Evolutionary conservation across 2,113 vertebrate genomes (phyloP).

Genomic region (Haplotaxodon microlepis): DNA sequence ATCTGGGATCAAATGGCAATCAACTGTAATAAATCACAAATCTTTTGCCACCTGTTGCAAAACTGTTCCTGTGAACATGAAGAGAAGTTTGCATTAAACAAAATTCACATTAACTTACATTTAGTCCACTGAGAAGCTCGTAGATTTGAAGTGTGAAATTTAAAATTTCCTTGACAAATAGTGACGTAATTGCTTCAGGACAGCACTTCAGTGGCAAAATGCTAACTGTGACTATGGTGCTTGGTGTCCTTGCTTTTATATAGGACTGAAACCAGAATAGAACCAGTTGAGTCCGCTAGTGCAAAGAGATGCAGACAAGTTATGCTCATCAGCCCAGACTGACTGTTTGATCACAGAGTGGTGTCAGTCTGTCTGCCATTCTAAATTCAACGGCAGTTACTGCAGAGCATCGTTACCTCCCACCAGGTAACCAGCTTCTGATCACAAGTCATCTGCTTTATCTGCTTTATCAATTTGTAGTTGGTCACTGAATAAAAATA

Average conservation of each 20-base stretch:
- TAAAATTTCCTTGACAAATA: background rate
- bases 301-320: background rate
- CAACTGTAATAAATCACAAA: background rate
- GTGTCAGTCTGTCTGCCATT: background rate
- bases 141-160: background rate
- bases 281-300: background rate
- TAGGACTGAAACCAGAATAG: background rate
- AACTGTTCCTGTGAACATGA: background rate
- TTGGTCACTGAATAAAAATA: background rate
- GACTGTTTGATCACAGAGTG: background rate
- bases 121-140: background rate
- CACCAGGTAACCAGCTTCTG: background rate
- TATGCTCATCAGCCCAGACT: background rate
- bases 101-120: background rate
- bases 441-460: background rate
- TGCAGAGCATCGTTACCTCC: background rate
- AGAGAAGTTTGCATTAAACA: background rate
- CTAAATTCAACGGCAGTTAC: background rate
- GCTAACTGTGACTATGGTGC: background rate
- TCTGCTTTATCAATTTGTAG: background rate
- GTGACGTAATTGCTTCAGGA: background rate
- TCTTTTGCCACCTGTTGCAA: background rate
- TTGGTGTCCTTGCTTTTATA: background rate
- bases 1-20: rapidly evolving
- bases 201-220: background rate